Conservation (phyloP, 1,140 invertebrate species). For the Teleogryllus occipitalis region DNA sequence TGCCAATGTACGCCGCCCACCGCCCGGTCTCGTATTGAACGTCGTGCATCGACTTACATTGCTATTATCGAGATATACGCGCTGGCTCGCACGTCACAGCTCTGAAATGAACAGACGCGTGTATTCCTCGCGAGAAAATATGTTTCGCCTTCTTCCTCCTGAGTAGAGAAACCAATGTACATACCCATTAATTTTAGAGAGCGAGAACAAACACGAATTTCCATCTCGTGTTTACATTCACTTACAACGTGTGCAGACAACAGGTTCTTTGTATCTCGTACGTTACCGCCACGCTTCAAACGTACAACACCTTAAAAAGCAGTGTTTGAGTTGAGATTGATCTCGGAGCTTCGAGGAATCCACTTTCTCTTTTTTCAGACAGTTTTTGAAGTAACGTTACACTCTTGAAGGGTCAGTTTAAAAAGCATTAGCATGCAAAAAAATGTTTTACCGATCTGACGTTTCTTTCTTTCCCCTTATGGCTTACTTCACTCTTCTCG, state of each 20-base stretch:
- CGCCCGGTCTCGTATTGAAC: not conserved
- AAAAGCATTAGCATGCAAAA: too few species aligned
- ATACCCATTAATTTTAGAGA: conserved; percentile 1
- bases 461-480: too few species aligned
- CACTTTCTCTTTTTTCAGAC: too few species aligned
- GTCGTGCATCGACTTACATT: not conserved
- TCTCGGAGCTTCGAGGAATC: too few species aligned
- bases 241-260: not conserved
- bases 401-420: too few species aligned
- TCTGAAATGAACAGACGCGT: not conserved
- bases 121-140: not conserved
- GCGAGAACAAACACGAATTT: not conserved
- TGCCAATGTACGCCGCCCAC: too few species aligned
- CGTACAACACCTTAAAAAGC: too few species aligned
- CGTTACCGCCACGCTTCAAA: not conserved
- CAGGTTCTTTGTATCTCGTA: not conserved
- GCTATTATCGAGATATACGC: not conserved
- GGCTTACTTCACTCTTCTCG: too few species aligned
- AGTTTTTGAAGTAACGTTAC: too few species aligned
- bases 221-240: not conserved
- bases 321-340: too few species aligned
- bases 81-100: not conserved
- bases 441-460: too few species aligned
- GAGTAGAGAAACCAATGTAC: not conserved
- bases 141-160: not conserved